A percentile compares a stretch with the other conserved stretches of the same genome.
phyloP scores from a whole-genome alignment of 2,797 vertebrate species.

The Leptoclinus maculatus region DNA sequence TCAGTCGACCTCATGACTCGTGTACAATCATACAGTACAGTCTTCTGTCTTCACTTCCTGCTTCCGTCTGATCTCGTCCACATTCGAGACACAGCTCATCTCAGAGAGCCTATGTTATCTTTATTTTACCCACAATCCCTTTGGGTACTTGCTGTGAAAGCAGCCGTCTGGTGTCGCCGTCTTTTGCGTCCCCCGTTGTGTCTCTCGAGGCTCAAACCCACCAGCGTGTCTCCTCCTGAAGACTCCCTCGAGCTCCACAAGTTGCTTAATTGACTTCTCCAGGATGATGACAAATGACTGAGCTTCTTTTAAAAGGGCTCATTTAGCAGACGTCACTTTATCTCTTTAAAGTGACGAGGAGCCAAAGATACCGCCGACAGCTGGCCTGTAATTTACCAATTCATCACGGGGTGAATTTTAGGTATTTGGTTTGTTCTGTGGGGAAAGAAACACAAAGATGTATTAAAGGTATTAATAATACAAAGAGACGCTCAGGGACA shows the following conservation, averaged over 20 bases:
- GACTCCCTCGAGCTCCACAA: conserved; percentile 43
- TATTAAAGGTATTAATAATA: conserved; percentile 35
- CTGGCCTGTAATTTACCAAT: conserved; percentile 67
- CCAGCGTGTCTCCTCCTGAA: conserved; percentile 30
- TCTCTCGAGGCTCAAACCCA: conserved; percentile 33
- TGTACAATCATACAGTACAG: no score
- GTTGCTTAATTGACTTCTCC: conserved; percentile 73
- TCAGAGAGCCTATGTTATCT: conserved; percentile 33
- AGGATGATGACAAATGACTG: conserved; percentile 76
- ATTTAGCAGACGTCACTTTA: conserved; percentile 75
- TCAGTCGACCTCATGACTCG: no score
- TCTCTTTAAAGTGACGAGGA: conserved; percentile 75
- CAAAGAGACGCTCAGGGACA: not conserved
- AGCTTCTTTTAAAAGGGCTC: conserved; percentile 68
- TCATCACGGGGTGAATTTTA: conserved; percentile 66
- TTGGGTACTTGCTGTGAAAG: conserved; percentile 46
- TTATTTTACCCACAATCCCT: conserved; percentile 64
- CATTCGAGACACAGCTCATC: no score
- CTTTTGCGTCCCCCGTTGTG: conserved; percentile 54
- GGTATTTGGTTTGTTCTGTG: conserved; percentile 31
- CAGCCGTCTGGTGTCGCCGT: conserved; percentile 39
- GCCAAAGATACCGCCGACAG: conserved; percentile 59
- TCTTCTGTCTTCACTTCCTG: no score
- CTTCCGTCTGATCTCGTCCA: no score
- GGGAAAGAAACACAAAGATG: conserved; percentile 53